Conservation (phyloP, 2,888 invertebrate genomes). For the Escarpia spicata region DNA sequence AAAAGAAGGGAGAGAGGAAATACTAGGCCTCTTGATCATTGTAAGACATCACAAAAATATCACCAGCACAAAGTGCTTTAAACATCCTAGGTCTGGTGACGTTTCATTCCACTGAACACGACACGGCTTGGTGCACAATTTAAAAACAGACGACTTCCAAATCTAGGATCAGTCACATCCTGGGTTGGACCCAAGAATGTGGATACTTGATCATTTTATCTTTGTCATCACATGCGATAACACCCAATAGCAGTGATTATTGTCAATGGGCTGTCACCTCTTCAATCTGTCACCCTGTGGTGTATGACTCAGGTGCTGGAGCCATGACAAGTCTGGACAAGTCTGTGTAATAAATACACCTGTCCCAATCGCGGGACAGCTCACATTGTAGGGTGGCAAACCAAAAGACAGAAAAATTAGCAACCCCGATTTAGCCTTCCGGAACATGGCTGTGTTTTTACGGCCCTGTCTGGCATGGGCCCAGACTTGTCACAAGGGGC, state of each 20-base stretch:
- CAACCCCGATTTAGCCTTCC: background rate
- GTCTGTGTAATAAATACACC: conserved; percentile 13
- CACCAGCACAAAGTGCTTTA: background rate
- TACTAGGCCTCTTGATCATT: background rate
- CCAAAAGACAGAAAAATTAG: background rate
- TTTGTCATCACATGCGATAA: background rate
- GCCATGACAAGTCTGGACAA: background rate
- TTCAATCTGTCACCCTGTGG: background rate
- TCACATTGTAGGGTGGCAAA: background rate
- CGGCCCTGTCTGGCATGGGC: background rate
- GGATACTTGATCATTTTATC: background rate
- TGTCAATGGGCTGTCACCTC: background rate
- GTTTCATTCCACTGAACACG: background rate
- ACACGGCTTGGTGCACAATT: background rate
- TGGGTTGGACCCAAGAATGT: background rate
- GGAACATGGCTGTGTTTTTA: background rate
- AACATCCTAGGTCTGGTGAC: background rate
- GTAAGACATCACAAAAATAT: background rate
- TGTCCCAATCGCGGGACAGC: background rate
- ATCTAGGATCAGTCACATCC: background rate
- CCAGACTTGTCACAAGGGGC: background rate
- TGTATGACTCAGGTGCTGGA: background rate
- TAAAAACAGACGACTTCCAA: background rate
- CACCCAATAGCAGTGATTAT: background rate
- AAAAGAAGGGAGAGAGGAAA: background rate